Evolutionary conservation across 2,888 invertebrate genomes (phyloP).

Genomic region (Caenorhabditis uteleia): DNA sequence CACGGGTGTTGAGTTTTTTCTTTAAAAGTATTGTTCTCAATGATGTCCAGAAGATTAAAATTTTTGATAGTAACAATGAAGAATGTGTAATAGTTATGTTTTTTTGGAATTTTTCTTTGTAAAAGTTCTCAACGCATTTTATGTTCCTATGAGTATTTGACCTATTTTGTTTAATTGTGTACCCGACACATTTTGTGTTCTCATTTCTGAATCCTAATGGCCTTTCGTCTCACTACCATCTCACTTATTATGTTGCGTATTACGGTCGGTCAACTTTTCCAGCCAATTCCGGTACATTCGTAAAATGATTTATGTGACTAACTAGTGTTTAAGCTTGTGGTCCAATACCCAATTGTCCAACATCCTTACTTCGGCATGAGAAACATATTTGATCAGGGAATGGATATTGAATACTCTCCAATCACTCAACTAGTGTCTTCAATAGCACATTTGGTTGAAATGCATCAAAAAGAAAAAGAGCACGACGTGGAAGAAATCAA

Average conservation of each 20-base stretch:
- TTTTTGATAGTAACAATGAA: too few relatives aligned
- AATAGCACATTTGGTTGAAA: constrained; percentile 28
- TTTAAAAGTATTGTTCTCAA: too few relatives aligned
- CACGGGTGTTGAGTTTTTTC: background rate
- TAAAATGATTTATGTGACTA: too few relatives aligned
- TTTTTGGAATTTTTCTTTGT: background rate
- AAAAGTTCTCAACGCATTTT: background rate
- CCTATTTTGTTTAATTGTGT: background rate
- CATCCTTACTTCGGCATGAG: too few relatives aligned
- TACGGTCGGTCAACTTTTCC: constrained; percentile 17
- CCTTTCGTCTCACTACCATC: background rate
- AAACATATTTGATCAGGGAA: constrained; percentile 24
- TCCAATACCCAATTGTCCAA: constrained; percentile 13
- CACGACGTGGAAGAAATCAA: too few relatives aligned
- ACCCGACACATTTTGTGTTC: background rate
- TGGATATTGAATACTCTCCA: constrained; percentile 31
- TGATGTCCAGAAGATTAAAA: too few relatives aligned
- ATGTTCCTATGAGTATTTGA: background rate
- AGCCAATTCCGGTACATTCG: constrained; percentile 19
- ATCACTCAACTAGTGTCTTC: constrained; percentile 36
- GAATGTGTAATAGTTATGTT: too few relatives aligned
- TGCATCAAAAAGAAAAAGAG: constrained; percentile 25
- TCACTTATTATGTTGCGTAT: background rate
- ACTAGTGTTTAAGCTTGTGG: constrained; percentile 13
- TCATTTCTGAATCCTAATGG: background rate